Evolutionary conservation across 1,140 invertebrate species (phyloP).

Genomic region (Tetranychus urticae): DNA sequence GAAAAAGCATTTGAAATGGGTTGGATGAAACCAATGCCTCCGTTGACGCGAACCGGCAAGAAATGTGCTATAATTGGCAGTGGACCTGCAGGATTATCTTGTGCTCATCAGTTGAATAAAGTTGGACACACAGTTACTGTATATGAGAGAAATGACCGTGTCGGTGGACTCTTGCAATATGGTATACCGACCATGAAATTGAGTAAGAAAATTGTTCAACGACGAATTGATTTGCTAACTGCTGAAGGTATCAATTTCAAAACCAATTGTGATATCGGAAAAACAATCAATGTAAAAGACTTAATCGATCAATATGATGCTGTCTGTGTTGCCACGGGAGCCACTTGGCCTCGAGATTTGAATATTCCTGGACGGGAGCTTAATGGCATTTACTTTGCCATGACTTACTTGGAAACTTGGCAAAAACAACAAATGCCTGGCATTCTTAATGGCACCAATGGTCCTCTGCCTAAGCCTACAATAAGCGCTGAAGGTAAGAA

Average conservation of each 20-base stretch:
- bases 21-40: constrained; percentile 66
- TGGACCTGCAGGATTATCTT: constrained; percentile 79
- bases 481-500: constrained; percentile 73
- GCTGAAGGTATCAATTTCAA: constrained; percentile 80
- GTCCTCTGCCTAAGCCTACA: constrained; percentile 10
- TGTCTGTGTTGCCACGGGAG: constrained; percentile 66
- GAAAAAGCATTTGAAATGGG: constrained; percentile 92
- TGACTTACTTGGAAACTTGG: constrained; percentile 89
- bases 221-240: constrained; percentile 59
- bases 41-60: constrained; percentile 47
- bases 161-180: constrained; percentile 84
- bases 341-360: constrained; percentile 82
- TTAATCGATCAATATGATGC: constrained; percentile 55
- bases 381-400: constrained; percentile 84
- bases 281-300: constrained; percentile 53
- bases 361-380: constrained; percentile 46
- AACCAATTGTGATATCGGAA: constrained; percentile 69
- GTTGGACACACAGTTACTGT: constrained; percentile 76
- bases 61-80: constrained; percentile 79
- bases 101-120: constrained; percentile 92
- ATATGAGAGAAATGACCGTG: constrained; percentile 80
- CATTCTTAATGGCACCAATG: not conserved
- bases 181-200: constrained; percentile 97
- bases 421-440: constrained; percentile 64
- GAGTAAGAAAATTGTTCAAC: constrained; percentile 55